Evolutionary conservation across 2,113 vertebrate genomes (phyloP).

Genomic region (Stigmatopora argus): DNA sequence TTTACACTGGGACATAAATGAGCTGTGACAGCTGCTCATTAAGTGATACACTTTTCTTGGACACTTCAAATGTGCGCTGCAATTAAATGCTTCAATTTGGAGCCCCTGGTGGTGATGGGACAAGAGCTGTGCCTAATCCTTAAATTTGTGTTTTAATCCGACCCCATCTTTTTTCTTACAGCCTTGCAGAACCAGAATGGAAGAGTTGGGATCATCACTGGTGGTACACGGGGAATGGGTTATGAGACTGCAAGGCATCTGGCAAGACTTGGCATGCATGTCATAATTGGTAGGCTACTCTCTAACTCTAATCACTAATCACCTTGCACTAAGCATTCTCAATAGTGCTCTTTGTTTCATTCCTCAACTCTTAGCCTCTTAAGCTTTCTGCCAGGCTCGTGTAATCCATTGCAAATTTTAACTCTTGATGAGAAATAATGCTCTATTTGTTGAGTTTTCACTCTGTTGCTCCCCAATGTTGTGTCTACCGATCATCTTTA

Average conservation of each 20-base stretch:
- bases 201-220: constrained; percentile 88
- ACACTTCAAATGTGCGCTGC: neutral
- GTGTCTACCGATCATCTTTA: no score
- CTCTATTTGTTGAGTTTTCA: no score
- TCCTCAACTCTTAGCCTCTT: neutral
- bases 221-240: constrained; percentile 85
- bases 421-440: no score
- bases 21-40: no score
- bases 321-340: neutral
- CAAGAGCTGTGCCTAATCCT: no score
- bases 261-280: constrained; percentile 83
- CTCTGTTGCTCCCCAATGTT: no score
- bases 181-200: constrained; percentile 78
- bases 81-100: no score
- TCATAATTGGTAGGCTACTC: constrained; percentile 81
- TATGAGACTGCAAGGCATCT: constrained; percentile 77
- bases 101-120: no score
- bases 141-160: constrained; percentile 6
- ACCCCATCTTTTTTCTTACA: constrained; percentile 54
- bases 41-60: neutral
- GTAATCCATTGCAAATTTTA: neutral
- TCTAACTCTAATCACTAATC: neutral
- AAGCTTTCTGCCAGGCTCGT: neutral
- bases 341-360: neutral
- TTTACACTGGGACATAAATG: no score